These are phyloP conservation scores for Poicephalus meyeri DNA, from an alignment of 2,113 vertebrate genomes.

Conservation along the genomic window DNA sequence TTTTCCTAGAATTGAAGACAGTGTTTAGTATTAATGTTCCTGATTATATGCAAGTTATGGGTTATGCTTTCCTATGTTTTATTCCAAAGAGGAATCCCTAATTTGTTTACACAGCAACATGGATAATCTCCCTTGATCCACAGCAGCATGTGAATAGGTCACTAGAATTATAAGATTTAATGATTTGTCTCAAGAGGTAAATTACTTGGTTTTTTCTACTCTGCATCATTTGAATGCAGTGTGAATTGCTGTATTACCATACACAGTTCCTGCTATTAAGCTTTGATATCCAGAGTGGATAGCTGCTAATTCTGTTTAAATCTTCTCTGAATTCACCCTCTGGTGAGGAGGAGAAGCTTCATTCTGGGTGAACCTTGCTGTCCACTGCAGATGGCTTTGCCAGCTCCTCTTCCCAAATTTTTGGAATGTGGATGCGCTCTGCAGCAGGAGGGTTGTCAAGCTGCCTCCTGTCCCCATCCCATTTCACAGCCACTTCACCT, in stretches of 20 bases:
- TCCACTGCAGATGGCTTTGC: background rate
- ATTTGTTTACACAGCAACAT: background rate
- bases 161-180: conserved; percentile 1
- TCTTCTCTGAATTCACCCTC: background rate
- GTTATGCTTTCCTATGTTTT: background rate
- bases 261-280: background rate
- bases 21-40: background rate
- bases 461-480: background rate
- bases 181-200: conserved; percentile 51
- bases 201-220: conserved; percentile 15
- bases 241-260: background rate
- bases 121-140: conserved; percentile 18
- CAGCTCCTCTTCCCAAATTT: background rate
- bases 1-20: background rate
- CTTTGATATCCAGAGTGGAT: background rate
- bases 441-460: background rate
- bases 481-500: too few species aligned
- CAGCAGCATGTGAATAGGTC: background rate
- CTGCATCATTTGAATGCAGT: background rate
- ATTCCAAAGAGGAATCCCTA: background rate
- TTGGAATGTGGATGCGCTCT: too few species aligned
- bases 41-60: background rate
- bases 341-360: background rate
- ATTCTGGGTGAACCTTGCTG: background rate
- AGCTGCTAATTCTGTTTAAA: conserved; percentile 14